Base-by-base conservation (phyloP, 2,113 vertebrate genomes). In the Morone saxatilis region DNA sequence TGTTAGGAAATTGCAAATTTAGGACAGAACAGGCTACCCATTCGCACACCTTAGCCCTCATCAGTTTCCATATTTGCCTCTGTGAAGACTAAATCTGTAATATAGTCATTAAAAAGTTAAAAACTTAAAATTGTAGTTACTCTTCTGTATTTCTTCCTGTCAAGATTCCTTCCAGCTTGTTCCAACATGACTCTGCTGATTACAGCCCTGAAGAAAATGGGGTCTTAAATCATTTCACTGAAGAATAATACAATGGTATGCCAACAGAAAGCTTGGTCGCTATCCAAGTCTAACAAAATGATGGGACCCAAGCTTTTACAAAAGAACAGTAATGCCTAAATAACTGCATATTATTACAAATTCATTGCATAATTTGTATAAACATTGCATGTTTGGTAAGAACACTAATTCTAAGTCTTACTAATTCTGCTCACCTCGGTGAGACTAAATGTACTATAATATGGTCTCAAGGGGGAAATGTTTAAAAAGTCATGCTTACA, bases 151-250 rank as follows among this genome's bases (percentile, higher is more conserved):
- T 50, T 72, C 63, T 38, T 45, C 22, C 40, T 84, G 79, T 59
- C 61, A 10, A 83, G 71, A 86, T 90, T 81, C 76, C 79, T 63
- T 65, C 25, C 69, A 61, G 72, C 75, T 51, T 87, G 78, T 84
- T 76, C 77, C 78, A 68, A 85, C 57, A 69, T 79, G 80, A 84
- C 65, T 79, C 56, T 20, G 50, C 9, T 65, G 78, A 84, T 88
- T 80, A 77, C 50, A 70, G 57, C 61, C 41, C 16, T 20, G 48
- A 31, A 67, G 41, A 48, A 38, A 59, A 78, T 45, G 5, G 59
- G 45, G 20, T 56, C 14, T 36, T 7, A 9, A 20, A 14, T 1
- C 17, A 20, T 53, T 74, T 63, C 51, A n/a, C 25, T 38, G 38
- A 53, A 12, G 20, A 12, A 16, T 45, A 66, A 20, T 56, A 54